Evolutionary conservation across 2,113 vertebrate species (phyloP), one percentile per base, ranked within the genome.

Genomic region (Amphilophus citrinellus): DNA sequence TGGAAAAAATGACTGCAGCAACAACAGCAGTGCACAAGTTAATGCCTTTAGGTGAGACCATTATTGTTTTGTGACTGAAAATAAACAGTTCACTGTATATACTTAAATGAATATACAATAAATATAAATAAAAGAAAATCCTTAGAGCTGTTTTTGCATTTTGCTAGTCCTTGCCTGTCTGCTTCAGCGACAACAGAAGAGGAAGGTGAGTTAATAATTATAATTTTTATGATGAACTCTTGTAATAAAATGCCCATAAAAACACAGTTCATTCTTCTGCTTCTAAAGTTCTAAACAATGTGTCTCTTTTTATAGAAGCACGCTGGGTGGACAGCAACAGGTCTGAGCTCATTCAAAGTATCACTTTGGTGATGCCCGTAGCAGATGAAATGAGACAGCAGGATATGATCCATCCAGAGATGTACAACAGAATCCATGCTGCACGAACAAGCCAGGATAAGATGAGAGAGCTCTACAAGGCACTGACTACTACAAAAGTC

Each of bases 301-400:
- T 50, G 42, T 15, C 61, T 61, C 27, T 35, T n/a, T 82, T 37
- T 59, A 53, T 56, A 87, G 76, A 79, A 10, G 86, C 84, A 39
- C 14, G 6, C 2, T 90, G 83, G 80, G 84, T 92, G 76, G 82
- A 88, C 10, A 5, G 42, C 3, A 88, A 88, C 60, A 76, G 73
- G 7, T 24, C 79, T 11, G 2, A 83, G 1, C 82, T 92, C 20
- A 88, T 91, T 76, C 76, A 83, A 65, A 77, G 24, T 0, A 24
- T 83, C 10, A 39, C 10, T 59, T 27, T 3, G 30, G 86, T 88
- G 59, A 77, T 80, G 62, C 13, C 0, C 7, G 77, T 90, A 32
- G 86, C 86, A 5, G 88, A 90, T 71, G 2, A 30, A 39, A 60
- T 91, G 84, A 18, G 44, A 1, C 18, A 75, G 15, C 17, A 0